Evolutionary conservation across 35 echinoderm and acorn worm genomes (phyloP).

Genomic region (Antedon bifida): DNA sequence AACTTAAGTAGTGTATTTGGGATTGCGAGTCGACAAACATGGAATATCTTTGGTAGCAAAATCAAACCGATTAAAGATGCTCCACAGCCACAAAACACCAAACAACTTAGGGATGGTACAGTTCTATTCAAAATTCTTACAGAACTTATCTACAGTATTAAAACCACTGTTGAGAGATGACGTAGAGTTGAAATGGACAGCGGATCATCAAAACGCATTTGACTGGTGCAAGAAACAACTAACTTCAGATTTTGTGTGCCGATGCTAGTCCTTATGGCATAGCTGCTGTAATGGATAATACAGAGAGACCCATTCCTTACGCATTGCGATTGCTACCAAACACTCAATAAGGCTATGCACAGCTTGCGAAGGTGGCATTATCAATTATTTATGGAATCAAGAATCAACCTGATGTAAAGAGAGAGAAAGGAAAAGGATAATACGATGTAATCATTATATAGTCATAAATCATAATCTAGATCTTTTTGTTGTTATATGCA

Average conservation of each 20-base stretch:
- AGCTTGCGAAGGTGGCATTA: conserved; percentile 46
- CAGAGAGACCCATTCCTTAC: conserved; percentile 30
- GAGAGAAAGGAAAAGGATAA: too few species aligned
- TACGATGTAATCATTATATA: too few species aligned
- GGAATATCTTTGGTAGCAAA: not conserved
- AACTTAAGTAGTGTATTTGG: not conserved
- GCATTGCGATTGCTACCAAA: conserved; percentile 12
- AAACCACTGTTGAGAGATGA: conserved; percentile 19
- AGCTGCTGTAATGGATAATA: conserved; percentile 39
- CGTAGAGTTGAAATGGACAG: conserved; percentile 23
- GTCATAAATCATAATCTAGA: too few species aligned
- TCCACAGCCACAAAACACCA: conserved; percentile 17
- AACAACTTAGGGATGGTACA: conserved; percentile 46
- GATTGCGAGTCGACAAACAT: not conserved
- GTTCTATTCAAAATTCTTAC: conserved; percentile 56
- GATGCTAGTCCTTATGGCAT: conserved; percentile 44
- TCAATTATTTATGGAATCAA: too few species aligned
- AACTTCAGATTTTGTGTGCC: conserved; percentile 16
- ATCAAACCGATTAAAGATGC: not conserved
- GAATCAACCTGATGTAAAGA: too few species aligned
- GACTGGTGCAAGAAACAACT: conserved; percentile 25
- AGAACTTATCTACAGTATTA: conserved; percentile 36
- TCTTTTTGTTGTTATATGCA: too few species aligned
- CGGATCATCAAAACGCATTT: conserved; percentile 31
- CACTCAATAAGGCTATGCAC: conserved; percentile 27